Evolutionary conservation across 1,140 invertebrate genomes (phyloP).

Genomic region (Oreohelix idahoensis): DNA sequence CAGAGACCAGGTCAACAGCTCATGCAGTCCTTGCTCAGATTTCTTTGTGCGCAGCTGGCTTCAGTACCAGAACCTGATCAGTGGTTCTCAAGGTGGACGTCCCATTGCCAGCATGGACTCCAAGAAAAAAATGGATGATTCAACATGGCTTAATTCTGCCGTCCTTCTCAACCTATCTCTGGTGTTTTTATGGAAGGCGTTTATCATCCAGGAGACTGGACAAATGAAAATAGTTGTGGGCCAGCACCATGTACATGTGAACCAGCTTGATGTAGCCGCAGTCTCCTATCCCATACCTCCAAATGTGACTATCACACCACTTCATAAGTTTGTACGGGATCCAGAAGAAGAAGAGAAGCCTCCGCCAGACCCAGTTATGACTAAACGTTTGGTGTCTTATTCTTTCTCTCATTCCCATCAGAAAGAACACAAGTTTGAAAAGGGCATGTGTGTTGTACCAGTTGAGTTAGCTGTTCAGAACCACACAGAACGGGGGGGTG

Average conservation of each 20-base stretch:
- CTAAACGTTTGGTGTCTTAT: constrained; percentile 62
- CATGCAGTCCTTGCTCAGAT: constrained; percentile 65
- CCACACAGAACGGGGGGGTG: constrained; percentile 55
- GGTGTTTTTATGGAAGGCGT: constrained; percentile 70
- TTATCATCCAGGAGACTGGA: constrained; percentile 63
- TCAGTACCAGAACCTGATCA: background rate
- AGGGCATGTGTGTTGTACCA: constrained; percentile 61
- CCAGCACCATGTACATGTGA: constrained; percentile 70
- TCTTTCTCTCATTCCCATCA: constrained; percentile 58
- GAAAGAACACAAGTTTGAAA: constrained; percentile 58
- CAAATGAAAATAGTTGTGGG: constrained; percentile 63
- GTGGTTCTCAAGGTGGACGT: background rate
- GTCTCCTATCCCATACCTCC: constrained; percentile 64
- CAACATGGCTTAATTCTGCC: constrained; percentile 56
- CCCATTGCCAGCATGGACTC: background rate
- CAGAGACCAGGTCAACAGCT: constrained; percentile 51
- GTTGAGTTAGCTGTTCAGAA: constrained; percentile 64
- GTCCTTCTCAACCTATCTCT: constrained; percentile 63
- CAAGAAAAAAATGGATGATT: background rate
- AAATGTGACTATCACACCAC: constrained; percentile 56
- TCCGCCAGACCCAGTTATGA: constrained; percentile 58
- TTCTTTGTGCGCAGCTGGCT: constrained; percentile 63
- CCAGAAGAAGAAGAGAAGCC: constrained; percentile 46
- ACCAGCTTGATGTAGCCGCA: constrained; percentile 61
- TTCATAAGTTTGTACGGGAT: constrained; percentile 60